These are phyloP conservation scores for Tragulus kanchil DNA, from an alignment of 2,113 vertebrate species.

Conservation along the genomic window DNA sequence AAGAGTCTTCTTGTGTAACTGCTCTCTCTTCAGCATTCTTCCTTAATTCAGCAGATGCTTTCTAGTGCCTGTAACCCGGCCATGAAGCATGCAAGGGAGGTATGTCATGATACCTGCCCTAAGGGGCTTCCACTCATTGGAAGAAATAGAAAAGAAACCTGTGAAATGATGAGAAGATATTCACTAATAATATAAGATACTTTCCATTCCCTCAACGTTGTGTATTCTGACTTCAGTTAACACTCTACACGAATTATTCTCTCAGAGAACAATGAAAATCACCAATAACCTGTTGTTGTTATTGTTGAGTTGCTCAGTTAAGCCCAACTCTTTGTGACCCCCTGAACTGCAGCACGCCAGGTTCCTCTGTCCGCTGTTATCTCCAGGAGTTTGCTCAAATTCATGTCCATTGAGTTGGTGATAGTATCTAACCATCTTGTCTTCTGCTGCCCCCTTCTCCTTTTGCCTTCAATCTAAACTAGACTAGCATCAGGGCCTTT, in stretches of 20 bases:
- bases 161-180: neutral
- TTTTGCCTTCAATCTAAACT: neutral
- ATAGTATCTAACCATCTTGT: neutral
- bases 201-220: neutral
- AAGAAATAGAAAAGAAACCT: neutral
- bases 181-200: neutral
- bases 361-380: neutral
- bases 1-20: neutral
- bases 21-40: neutral
- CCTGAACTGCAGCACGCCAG: neutral
- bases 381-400: neutral
- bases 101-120: neutral
- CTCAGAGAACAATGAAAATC: neutral
- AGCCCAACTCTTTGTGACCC: neutral
- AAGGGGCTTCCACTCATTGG: neutral
- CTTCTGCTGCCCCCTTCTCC: neutral
- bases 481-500: neutral
- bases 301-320: neutral
- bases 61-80: neutral
- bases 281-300: neutral
- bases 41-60: neutral
- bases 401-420: neutral
- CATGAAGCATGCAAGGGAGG: neutral
- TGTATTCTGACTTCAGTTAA: neutral
- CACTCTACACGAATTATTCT: neutral